Base-by-base conservation (phyloP, 2,113 vertebrate species). In the Scomber japonicus region DNA sequence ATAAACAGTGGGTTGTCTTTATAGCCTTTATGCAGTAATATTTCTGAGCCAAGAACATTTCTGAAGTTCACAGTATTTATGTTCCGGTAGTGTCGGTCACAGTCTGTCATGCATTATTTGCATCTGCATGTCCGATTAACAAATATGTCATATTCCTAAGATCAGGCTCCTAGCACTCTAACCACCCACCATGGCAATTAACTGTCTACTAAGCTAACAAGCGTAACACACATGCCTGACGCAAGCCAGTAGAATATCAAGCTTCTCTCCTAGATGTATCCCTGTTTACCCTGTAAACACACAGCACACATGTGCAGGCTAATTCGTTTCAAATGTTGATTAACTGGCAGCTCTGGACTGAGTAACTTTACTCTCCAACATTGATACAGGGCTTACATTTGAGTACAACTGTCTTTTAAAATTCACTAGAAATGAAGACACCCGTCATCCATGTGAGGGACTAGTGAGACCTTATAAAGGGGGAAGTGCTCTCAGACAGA, bases 161-260 rank as follows among this genome's bases (percentile, higher is more conserved):
- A 94, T 94, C 89, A 91, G 88, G 89, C 93, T 93, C 87, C 89
- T 91, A 93, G 93, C 92, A 73, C 89, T 93, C 85, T 71, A 88
- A 89, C 91, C 93, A 92, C 92, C 92, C 93, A 93, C 93, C 86
- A 93, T 88, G 91, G 91, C 91, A 93, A 94, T 94, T 94, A 93
- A 86, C 90, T 93, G 92, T 93, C 90, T 90, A 89, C 91, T 93
- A 92, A 94, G 90, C 93, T 93, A 94, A 94, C 89, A 90, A 75
- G 90, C 92, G 83, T 86, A 87, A 90, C 89, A 91, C 88, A 89
- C 90, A 91, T 83, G 93, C 88, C 90, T 94, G 93, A 94, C 84
- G 93, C 92, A 94, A 94, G 88, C 86, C 81, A 88, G 89, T 69
- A 83, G 84, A 85, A 90, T 85, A 84, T 85, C 81, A 81, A 92